Evolutionary conservation across 2,113 vertebrate genomes (phyloP), one percentile per base, ranked within the genome.

Genomic region (Onychostoma macrolepis): DNA sequence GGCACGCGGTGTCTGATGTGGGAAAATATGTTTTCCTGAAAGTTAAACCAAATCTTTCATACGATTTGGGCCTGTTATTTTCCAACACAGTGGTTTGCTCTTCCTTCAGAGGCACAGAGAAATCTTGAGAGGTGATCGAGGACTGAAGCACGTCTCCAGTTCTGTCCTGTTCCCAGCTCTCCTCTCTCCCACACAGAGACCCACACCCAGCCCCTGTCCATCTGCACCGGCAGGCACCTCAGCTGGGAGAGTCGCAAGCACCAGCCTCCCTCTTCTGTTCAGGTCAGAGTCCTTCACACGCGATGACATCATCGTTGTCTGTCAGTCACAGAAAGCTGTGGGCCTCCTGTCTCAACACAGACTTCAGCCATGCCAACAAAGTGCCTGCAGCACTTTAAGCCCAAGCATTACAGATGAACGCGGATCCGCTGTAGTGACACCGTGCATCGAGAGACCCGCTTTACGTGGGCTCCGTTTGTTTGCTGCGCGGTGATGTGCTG

Each of bases 211-310:
- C 85, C 88, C 87, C 53, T 80, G 90, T 56, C 90, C 90, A 91
- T 91, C 90, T 91, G 90, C 86, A 91, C 90, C 83, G 88, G 72
- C 88, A 82, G 88, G 85, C 91, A 89, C 92, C 93, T 94, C 92
- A 92, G 93, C 92, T 92, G 92, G 92, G 93, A 91, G 76, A 90
- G 89, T 89, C 87, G 89, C 88, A 89, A 89, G 92, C 92, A 87
- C 91, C 69, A 17, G 43, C 90, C 87, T 87, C 84, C 94, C 33
- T 84, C 83, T 87, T 94, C 94, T 95, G 94, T 93, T 92, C 83
- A 88, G 94, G 93, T 93, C 93, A 92, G 90, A 86, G 86, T 89
- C 92, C 88, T 74, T 81, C 92, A 82, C 92, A 91, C 92, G 93
- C 92, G 86, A 91, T 33, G 83, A 88, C 90, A 87, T 90, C 89